Evolutionary conservation across 2,888 invertebrate species (phyloP), one percentile per base, ranked within the genome.

Genomic region (Clostera curtula): DNA sequence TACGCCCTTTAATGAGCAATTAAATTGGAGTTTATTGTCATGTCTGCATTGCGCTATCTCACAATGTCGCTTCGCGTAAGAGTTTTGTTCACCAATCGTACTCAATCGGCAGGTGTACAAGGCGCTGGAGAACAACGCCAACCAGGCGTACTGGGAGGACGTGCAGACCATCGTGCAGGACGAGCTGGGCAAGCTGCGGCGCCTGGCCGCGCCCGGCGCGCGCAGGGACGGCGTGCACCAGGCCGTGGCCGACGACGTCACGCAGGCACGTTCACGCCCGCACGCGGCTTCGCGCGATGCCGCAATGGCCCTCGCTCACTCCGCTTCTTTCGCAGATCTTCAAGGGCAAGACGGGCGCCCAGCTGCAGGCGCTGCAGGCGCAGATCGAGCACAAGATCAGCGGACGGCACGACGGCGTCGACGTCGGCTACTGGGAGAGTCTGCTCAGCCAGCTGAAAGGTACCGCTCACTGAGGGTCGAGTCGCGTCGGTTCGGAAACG

Each of bases 391-490:
- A 84, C 8, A 98, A 97, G 83, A 92, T 98, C 35, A 87, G 87
- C 48, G 91, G 92, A 0, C 90, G 92, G 38, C 89, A 89, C 21
- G 96, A 95, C 74, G 97, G 96, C 8, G 91, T 97, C 22, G 98
- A 98, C 80, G 92, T 98, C 39, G 95, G 96, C 22, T 99, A 98
- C 76, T 99, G 98, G 98, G 98, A 99, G 83, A 95, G 95, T 24
- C 77, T 99, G 40, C 85, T 97, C 16, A 95, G 95, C n/a, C 96
- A 97, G 68, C 85, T 99, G 5, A 96, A 96, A 84, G 89, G 89
- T 89, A 25, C 5, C n/a, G 1, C n/a, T 1, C 15, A 7, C n/a
- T n/a, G n/a, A n/a, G n/a, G n/a, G n/a, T n/a, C n/a, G n/a, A n/a
- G n/a, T n/a, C n/a, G n/a, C n/a, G n/a, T n/a, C n/a, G n/a, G n/a